phyloP scores from a whole-genome alignment of 2,113 vertebrate species.

The Camelus dromedarius region DNA sequence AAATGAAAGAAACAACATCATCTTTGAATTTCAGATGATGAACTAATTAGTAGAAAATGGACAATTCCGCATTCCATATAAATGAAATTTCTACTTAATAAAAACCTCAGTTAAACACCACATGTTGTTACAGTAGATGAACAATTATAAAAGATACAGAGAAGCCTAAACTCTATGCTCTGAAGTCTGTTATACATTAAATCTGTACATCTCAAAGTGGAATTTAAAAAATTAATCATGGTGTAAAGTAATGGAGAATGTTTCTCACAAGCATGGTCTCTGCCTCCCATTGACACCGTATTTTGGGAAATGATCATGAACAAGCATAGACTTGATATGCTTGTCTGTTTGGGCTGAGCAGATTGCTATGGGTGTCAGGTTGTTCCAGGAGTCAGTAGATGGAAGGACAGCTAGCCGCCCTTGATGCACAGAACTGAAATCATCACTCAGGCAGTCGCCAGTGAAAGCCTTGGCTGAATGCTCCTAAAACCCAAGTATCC shows the following conservation, averaged over 20 bases:
- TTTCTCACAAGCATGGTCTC: neutral
- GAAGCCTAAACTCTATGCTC: neutral
- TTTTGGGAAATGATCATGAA: neutral
- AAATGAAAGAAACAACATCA: neutral
- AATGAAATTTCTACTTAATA: neutral
- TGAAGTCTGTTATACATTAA: neutral
- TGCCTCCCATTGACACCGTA: neutral
- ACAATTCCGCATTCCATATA: neutral
- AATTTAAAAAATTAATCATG: neutral
- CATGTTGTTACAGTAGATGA: neutral
- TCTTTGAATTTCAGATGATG: constrained; percentile 34
- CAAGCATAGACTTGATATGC: neutral
- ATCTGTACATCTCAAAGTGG: neutral
- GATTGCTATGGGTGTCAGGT: neutral
- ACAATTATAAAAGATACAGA: neutral
- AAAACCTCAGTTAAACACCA: neutral
- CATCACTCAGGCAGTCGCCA: constrained; percentile 73
- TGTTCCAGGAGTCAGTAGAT: neutral
- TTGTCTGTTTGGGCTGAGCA: constrained; percentile 18
- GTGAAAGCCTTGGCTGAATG: constrained; percentile 51
- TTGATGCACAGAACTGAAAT: constrained; percentile 56
- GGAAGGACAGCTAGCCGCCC: constrained; percentile 16
- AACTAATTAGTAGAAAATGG: neutral
- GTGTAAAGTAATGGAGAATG: neutral
- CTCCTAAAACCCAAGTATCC: constrained; percentile 50